A percentile compares a stretch with the other conserved stretches of the same genome.
Conservation (phyloP, 2,888 invertebrate species). For the Amphipoea oculea region DNA sequence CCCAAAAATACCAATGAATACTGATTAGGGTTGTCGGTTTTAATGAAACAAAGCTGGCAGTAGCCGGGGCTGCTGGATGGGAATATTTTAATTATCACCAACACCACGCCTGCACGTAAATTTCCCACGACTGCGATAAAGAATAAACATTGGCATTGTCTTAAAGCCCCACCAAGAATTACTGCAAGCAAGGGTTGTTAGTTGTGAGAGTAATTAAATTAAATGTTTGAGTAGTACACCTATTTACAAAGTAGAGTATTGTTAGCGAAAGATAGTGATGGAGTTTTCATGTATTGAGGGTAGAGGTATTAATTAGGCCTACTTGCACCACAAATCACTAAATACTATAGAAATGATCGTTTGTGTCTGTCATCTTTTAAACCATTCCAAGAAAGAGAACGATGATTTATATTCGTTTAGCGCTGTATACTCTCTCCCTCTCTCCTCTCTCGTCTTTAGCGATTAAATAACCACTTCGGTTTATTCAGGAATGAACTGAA, state of each 20-base stretch:
- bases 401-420: too few relatives aligned
- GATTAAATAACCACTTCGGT: too few relatives aligned
- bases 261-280: not conserved
- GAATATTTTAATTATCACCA: constrained; percentile 89
- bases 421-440: too few relatives aligned
- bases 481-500: too few relatives aligned
- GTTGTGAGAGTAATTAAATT: constrained; percentile 2
- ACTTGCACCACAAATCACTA: too few relatives aligned
- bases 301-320: too few relatives aligned
- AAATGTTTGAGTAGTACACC: not conserved
- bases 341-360: too few relatives aligned
- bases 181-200: constrained; percentile 82
- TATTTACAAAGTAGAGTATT: not conserved
- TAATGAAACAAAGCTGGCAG: constrained; percentile 81
- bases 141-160: constrained; percentile 89
- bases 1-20: constrained; percentile 74
- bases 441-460: too few relatives aligned
- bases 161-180: constrained; percentile 86
- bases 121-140: constrained; percentile 91
- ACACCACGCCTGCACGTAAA: constrained; percentile 79
- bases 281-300: not conserved
- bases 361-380: too few relatives aligned
- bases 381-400: too few relatives aligned
- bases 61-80: constrained; percentile 76
- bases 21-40: constrained; percentile 82